Base-by-base conservation (phyloP, 2,888 invertebrate genomes). In the Ophion ventricosus region DNA sequence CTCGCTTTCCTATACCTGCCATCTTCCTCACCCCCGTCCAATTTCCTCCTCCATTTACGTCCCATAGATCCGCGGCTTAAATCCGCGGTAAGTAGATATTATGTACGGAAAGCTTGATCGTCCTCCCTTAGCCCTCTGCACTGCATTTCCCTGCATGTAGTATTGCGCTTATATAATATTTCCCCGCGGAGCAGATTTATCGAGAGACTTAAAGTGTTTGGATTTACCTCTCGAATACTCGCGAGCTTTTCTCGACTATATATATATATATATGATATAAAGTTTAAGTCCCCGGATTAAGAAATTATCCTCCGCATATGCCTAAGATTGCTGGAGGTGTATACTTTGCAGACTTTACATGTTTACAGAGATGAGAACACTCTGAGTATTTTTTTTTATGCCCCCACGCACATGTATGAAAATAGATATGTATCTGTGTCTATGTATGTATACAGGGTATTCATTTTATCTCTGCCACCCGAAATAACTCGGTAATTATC, bases 191-290 rank as follows among this genome's bases (percentile, higher is more conserved):
- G 63, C 61, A 73, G 82, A 84, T 84, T 84, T 80, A 84, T 82
- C 79, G 79, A 75, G 84, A 76, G 75, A 80, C 76, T 66, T 72
- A 75, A 81, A 81, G 75, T 85, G 85, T 85, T 83, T 81, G 81
- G 81, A 81, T 85, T 81, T 72, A 78, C 43, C 35, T 35, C 70
- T 67, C 75, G 70, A 66, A 49, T 61, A 70, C 64, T 64, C 67
- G 72, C 61, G 73, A 74, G 66, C 54, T 77, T 69, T 67, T 56
- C 54, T 61, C 59, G 7, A 11, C 67, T 73, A 54, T 61, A n/a
- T 40, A 61, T 67, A 67, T n/a, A 57, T 11, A 63, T 72, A 20
- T 29, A 54, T 20, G 57, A 72, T 43, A 26, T 72, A 72, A 72
- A 72, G 17, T 54, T 54, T 49, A 17, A 43, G 26, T 20, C 40